Base-by-base conservation (phyloP, 2,888 invertebrate species). In the Rhorus exstirpatorius region DNA sequence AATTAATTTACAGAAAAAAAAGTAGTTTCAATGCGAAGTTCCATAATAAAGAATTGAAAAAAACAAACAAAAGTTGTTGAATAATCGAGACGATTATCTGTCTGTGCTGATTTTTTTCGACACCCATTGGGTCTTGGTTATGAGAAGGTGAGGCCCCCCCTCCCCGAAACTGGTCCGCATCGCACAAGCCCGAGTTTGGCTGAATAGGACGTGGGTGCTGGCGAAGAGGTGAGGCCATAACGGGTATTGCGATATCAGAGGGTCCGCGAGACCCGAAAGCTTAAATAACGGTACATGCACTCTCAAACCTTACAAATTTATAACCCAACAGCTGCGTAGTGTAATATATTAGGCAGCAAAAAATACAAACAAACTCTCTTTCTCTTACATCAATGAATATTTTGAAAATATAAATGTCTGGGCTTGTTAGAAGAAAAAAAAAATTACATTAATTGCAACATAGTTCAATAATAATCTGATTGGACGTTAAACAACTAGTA, bases 131-230 rank as follows among this genome's bases (percentile, higher is more conserved):
- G 46, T 65, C 38, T 17, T 31, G 49, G 14, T 49, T 35, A n/a
- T 12, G 21, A 35, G 55, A 24, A 55, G 63, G 46, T 49, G 49
- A 38, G 49, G n/a, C n/a, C n/a, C n/a, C n/a, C n/a, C 14, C 14
- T 31, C 14, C 24, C 8, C 31, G 31, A 58, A 72, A 79, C 65
- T 51, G 46, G 49, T 78, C 71, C 53, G 44, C 31, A 31, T 53
- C 12, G 24, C 7, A 14, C 41, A n/a, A 55, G 58, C 60, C 60
- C 60, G 65, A 72, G 8, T 79, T 67, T 60, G 38, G 49, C 51
- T 24, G 3, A 61, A 46, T 67, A 8, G 68, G 31, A 51, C 79
- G 79, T 79, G 79, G 74, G 79, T n/a, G n/a, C n/a, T 79, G 79
- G 74, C 74, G 35, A 61, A 61, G 49, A 79, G 49, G 72, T 44